Conservation (phyloP, 2,797 vertebrate species). For the Eupleurogrammus muticus region DNA sequence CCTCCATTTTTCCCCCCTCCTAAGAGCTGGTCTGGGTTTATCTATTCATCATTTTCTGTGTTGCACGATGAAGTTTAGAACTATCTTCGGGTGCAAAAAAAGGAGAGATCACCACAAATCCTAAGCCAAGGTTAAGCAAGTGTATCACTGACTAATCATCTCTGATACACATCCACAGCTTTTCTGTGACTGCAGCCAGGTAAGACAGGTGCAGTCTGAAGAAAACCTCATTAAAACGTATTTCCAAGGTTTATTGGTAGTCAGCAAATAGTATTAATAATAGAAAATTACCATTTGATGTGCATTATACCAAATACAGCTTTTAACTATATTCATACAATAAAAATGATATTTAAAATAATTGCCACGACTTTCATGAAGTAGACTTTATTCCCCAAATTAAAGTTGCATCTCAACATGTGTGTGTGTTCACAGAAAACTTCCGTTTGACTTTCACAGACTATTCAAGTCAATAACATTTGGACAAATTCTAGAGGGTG, state of each 20-base stretch:
- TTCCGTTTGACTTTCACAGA: slow-evolving; percentile 51
- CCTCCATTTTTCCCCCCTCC: slow-evolving; percentile 49
- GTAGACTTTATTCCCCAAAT: neutral
- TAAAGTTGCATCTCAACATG: slow-evolving; percentile 11
- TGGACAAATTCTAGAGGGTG: slow-evolving; percentile 48
- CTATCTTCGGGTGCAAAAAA: slow-evolving; percentile 24
- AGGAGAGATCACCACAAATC: slow-evolving; percentile 12
- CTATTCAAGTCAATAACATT: slow-evolving; percentile 55
- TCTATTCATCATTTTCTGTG: slow-evolving; percentile 68
- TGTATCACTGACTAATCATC: slow-evolving; percentile 56
- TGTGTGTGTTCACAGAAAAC: slow-evolving; percentile 29
- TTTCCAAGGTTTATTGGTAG: neutral
- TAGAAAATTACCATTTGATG: neutral
- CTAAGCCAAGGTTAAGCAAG: slow-evolving; percentile 48
- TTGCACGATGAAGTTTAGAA: slow-evolving; percentile 45
- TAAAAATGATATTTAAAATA: neutral
- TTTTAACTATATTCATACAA: neutral
- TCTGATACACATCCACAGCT: slow-evolving; percentile 43
- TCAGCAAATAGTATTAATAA: neutral
- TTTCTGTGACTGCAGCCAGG: slow-evolving; percentile 2
- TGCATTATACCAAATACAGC: neutral
- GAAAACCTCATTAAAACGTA: neutral
- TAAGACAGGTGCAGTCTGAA: neutral
- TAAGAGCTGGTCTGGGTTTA: slow-evolving; percentile 53
- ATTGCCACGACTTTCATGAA: neutral